Percentiles rank a stretch among this genome's conserved stretches.
Evolutionary conservation across 1,140 invertebrate species (phyloP).

Genomic region (Phthorimaea operculella): DNA sequence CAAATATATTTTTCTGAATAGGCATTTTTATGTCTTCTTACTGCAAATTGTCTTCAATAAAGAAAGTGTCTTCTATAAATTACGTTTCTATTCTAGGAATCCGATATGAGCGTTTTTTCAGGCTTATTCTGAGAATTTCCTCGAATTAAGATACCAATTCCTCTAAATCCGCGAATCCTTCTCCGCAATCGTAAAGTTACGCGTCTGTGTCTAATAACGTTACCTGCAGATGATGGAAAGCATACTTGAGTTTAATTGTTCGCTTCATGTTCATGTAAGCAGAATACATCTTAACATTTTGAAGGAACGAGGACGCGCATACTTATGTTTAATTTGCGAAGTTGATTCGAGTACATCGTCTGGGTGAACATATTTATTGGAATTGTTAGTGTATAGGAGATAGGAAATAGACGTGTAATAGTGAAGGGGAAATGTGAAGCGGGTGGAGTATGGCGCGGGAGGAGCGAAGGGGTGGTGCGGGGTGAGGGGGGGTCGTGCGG

Average conservation of each 20-base stretch:
- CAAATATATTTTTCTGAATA: background rate
- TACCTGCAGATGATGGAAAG: too few relatives aligned
- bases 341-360: background rate
- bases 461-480: background rate
- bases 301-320: background rate
- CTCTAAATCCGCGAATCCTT: too few relatives aligned
- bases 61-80: background rate
- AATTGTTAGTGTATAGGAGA: background rate
- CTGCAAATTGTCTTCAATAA: background rate
- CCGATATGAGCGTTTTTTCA: background rate
- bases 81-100: background rate
- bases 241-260: too few relatives aligned
- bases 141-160: too few relatives aligned
- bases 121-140: too few relatives aligned
- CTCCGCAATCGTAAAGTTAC: too few relatives aligned
- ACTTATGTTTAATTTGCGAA: background rate
- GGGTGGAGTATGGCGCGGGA: background rate
- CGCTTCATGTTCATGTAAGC: too few relatives aligned
- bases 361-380: background rate
- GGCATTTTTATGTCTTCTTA: background rate
- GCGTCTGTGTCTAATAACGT: too few relatives aligned
- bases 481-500: constrained; percentile 12
- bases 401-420: constrained; percentile 1
- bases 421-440: background rate
- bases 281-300: background rate